These are phyloP conservation scores for Varanus komodoensis DNA, from an alignment of 2,113 vertebrate species.

Conservation along the genomic window DNA sequence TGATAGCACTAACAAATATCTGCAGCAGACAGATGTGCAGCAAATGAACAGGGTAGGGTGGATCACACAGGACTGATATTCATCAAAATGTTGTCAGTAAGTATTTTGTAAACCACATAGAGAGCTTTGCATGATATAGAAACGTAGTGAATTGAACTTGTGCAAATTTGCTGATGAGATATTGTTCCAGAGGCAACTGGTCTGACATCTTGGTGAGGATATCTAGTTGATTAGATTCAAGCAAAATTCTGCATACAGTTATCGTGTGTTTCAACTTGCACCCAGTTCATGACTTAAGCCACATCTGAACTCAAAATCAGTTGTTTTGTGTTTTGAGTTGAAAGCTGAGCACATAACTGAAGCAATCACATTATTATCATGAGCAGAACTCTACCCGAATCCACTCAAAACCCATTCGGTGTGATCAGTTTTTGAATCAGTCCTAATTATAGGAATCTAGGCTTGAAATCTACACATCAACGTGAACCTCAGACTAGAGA, in stretches of 20 bases:
- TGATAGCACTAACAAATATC: not conserved
- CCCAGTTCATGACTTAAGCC: not conserved
- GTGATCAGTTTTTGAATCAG: not conserved
- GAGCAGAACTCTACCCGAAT: not conserved
- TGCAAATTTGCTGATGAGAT: not conserved
- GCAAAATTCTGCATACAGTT: not conserved
- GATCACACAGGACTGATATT: not conserved
- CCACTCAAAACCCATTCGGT: not conserved
- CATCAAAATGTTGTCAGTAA: not conserved
- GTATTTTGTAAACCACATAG: too few relatives aligned
- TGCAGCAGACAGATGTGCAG: not conserved
- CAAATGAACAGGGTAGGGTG: not conserved
- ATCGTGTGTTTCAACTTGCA: not conserved
- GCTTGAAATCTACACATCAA: not conserved
- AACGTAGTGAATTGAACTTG: not conserved
- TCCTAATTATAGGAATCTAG: not conserved
- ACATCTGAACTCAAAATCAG: not conserved
- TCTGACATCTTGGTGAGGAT: not conserved
- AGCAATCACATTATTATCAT: not conserved
- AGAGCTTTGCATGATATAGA: too few relatives aligned
- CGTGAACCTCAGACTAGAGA: not conserved
- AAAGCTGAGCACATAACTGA: not conserved
- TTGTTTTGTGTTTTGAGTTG: not conserved
- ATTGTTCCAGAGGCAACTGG: not conserved
- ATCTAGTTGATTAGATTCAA: not conserved